These are phyloP conservation scores for Eueremaeus valkanovi DNA, from an alignment of 2,888 invertebrate species.

Conservation along the genomic window DNA sequence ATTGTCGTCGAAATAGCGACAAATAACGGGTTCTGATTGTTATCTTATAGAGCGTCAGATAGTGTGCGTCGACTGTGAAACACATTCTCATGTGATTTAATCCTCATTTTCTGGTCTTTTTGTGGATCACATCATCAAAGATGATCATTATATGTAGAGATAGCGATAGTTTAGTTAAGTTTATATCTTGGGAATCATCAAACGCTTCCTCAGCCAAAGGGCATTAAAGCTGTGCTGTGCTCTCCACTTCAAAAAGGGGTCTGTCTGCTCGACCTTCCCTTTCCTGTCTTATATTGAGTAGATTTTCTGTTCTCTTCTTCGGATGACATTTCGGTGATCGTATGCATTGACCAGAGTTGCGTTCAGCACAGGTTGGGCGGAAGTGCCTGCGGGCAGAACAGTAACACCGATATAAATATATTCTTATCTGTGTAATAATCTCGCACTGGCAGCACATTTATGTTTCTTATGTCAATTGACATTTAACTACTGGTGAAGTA, in stretches of 20 bases:
- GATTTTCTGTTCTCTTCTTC: constrained; percentile 11
- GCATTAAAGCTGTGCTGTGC: constrained; percentile 1
- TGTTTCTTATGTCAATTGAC: constrained; percentile 22
- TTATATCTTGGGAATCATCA: constrained; percentile 15
- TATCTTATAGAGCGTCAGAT: neutral
- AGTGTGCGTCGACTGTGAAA: constrained; percentile 16
- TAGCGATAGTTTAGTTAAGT: neutral
- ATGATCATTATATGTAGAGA: neutral
- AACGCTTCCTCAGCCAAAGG: constrained; percentile 31
- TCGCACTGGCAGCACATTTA: constrained; percentile 12
- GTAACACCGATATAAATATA: constrained; percentile 33
- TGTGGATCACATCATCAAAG: neutral
- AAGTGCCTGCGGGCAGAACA: constrained; percentile 26
- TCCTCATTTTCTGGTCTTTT: constrained; percentile 9
- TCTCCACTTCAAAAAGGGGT: neutral
- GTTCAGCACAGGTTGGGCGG: constrained; percentile 15
- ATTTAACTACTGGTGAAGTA: constrained; percentile 6
- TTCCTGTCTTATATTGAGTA: constrained; percentile 30
- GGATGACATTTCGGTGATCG: constrained; percentile 25
- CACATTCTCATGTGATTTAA: constrained; percentile 32
- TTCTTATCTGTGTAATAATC: constrained; percentile 21
- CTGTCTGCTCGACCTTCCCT: constrained; percentile 16
- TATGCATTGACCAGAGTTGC: constrained; percentile 23
- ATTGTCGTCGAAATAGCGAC: constrained; percentile 9
- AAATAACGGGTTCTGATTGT: constrained; percentile 19